phyloP scores from a whole-genome alignment of 2,113 vertebrate species.

The Hippocampus abdominalis region DNA sequence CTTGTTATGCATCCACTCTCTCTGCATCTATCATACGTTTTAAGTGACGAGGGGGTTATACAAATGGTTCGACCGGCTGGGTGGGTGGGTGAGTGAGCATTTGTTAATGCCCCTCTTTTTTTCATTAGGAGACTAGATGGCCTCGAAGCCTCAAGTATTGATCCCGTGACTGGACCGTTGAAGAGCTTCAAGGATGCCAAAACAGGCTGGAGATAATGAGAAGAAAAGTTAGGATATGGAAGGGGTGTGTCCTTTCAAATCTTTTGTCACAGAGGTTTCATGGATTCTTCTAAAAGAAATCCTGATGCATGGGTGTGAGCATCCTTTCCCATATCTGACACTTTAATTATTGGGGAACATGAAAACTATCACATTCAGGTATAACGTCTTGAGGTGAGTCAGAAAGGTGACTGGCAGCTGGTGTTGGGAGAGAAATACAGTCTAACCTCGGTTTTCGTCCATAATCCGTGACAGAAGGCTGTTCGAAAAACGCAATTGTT shows the following conservation, averaged over 20 bases:
- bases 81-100: conserved; percentile 46
- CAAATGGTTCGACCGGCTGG: conserved; percentile 20
- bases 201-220: conserved; percentile 20
- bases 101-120: conserved; percentile 47
- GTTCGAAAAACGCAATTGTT: too few relatives aligned
- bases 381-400: conserved; percentile 3
- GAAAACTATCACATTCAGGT: not conserved
- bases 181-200: conserved; percentile 38
- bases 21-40: conserved; percentile 23
- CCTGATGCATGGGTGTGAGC: not conserved
- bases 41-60: conserved; percentile 7
- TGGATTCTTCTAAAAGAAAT: not conserved
- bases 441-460: too few relatives aligned
- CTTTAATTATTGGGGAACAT: not conserved
- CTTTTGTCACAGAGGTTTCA: not conserved
- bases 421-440: conserved; percentile 19
- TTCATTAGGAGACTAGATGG: conserved; percentile 50
- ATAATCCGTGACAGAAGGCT: too few relatives aligned
- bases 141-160: conserved; percentile 53
- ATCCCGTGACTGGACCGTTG: conserved; percentile 45
- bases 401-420: conserved; percentile 15
- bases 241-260: conserved; percentile 6
- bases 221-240: conserved; percentile 17
- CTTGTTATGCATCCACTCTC: conserved; percentile 33
- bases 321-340: not conserved